A percentile compares a stretch with the other conserved stretches of the same genome.
phyloP scores from a whole-genome alignment of 2,797 vertebrate genomes.

The Alectoris magna region DNA sequence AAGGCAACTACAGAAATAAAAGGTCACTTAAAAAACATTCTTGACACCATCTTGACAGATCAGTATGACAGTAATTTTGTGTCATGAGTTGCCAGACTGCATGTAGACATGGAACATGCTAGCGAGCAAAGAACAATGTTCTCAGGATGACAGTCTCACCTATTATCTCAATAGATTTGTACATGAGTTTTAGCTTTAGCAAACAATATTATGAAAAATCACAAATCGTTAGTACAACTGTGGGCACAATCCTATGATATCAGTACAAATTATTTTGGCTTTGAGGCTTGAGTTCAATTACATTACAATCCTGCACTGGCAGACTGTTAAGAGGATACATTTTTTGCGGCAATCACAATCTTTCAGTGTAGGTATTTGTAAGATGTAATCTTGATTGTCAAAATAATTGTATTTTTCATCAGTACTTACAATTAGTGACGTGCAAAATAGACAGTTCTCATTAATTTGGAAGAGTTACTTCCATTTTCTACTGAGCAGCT shows the following conservation, averaged over 20 bases:
- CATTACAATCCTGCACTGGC: neutral
- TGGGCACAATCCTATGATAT: neutral
- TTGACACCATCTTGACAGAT: neutral
- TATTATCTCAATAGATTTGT: neutral
- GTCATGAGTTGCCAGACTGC: neutral
- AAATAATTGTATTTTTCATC: neutral
- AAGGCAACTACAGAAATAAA: conserved; percentile 11
- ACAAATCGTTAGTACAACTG: neutral
- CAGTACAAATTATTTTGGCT: neutral
- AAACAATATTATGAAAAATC: no score
- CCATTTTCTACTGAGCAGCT: neutral
- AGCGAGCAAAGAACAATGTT: neutral
- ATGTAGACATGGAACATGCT: neutral
- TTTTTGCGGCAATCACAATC: neutral
- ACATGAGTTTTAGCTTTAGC: neutral
- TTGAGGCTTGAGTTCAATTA: neutral
- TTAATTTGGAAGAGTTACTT: neutral
- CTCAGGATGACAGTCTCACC: neutral
- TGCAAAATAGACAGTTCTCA: neutral
- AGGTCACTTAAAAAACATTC: neutral
- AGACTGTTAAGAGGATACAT: neutral
- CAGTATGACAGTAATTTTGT: neutral
- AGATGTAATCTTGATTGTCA: neutral
- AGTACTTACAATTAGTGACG: neutral
- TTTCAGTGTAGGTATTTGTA: neutral